Base-by-base conservation (phyloP, 1,140 invertebrate genomes). In the Achroia grisella region DNA sequence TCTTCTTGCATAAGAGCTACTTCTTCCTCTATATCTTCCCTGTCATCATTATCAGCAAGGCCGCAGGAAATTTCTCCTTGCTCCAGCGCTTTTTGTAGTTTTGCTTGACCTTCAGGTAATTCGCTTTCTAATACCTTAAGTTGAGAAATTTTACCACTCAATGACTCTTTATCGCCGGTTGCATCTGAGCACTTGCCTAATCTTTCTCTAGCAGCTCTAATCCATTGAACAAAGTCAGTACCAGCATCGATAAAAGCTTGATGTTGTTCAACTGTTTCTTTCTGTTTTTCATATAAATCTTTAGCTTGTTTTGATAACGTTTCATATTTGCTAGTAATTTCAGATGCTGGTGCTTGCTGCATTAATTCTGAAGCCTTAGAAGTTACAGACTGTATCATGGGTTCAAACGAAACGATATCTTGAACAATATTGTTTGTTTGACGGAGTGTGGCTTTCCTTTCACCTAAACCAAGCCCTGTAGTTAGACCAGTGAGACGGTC, bases 161-260 rank as follows among this genome's bases (percentile, higher is more conserved):
- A 86, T 28, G 91, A 93, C 76, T 97, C 96, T 64, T 97, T 97
- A 64, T 98, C 96, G 10, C 96, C 97, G 10, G 94, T 97, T 4
- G 96, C 94, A 75, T 98, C 96, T 0, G 95, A 95, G 71, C 96
- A 97, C 75, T 98, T 97, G 42, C 93, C 92, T n/a, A 98, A 86
- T 44, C 92, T 91, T 79, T 98, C 97, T 68, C 95, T 94, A 8
- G 95, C 93, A 41, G 91, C 90, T 63, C 95, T 89, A 31, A 98
- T 90, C 97, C 97, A 98, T 61, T 94, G 92, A 50, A 94, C 90
- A 73, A 98, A 98, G 57, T 97, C 95, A 73, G 94, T 93, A 44
- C 93, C 95, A 44, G 93, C 91, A 85, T 98, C 95, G 17, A 98
- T 92, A 60, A 98, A 94, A 0, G 93, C 93, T 87, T 95, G 94